Conservation (phyloP, 2,113 vertebrate species). For the Bubo scandiacus region DNA sequence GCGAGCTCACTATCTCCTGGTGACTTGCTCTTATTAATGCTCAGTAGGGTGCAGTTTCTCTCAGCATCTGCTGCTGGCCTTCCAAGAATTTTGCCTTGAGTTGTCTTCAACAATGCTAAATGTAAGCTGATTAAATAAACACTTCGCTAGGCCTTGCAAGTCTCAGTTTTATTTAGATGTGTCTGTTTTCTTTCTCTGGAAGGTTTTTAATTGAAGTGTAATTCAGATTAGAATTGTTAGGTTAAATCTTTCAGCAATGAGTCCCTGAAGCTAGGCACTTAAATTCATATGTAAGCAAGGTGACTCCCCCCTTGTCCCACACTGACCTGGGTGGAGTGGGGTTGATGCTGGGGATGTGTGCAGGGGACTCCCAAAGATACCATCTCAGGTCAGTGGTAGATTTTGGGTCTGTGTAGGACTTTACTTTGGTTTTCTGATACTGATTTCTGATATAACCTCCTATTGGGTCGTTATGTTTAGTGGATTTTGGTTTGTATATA, state of each 20-base stretch:
- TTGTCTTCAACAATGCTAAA: not conserved
- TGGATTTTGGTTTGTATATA: not conserved
- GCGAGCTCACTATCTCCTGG: not conserved
- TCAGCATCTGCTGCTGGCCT: not conserved
- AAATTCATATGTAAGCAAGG: not conserved
- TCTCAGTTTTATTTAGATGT: not conserved
- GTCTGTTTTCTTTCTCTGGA: not conserved
- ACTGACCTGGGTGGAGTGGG: not conserved
- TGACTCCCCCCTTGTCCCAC: not conserved
- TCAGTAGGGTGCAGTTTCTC: not conserved
- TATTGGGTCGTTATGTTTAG: fast-evolving
- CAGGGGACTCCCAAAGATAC: not conserved
- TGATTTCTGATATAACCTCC: not conserved
- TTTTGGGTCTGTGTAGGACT: not conserved
- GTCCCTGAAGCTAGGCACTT: not conserved
- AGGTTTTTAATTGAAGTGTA: not conserved
- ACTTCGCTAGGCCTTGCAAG: not conserved
- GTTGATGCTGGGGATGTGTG: not conserved
- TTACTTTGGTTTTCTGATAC: not conserved
- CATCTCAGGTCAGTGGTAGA: fast-evolving
- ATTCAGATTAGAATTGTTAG: not conserved
- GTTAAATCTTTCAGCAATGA: not conserved
- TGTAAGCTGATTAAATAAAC: not conserved
- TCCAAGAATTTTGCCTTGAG: not conserved
- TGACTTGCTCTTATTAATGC: not conserved